These are phyloP conservation scores for Oxyruncus cristatus DNA, from an alignment of 2,113 vertebrate genomes.

Conservation along the genomic window DNA sequence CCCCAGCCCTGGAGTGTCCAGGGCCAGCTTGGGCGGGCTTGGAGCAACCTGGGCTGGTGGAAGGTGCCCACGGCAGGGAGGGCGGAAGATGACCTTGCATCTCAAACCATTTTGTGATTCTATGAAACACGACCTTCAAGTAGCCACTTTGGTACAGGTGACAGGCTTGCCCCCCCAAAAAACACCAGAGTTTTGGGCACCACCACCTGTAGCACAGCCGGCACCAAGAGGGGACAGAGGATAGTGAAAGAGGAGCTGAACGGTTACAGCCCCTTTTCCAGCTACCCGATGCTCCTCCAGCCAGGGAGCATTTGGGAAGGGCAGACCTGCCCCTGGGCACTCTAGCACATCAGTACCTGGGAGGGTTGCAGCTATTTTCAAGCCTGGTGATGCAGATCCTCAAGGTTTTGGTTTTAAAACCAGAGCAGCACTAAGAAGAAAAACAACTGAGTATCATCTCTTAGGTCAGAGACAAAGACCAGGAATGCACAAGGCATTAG, in stretches of 20 bases:
- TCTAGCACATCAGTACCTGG: accelerated
- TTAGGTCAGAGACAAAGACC: not conserved
- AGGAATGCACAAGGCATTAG: not conserved
- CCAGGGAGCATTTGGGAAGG: not conserved
- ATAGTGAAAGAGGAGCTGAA: not conserved
- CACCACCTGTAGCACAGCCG: accelerated
- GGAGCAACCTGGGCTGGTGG: not conserved
- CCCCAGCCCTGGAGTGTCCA: not conserved
- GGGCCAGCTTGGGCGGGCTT: accelerated
- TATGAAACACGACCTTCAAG: accelerated
- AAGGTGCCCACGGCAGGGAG: not conserved
- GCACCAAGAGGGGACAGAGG: not conserved
- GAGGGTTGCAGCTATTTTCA: not conserved
- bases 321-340: not conserved
- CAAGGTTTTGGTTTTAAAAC: not conserved
- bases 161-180: not conserved
- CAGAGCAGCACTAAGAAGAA: not conserved
- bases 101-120: not conserved
- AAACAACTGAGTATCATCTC: not conserved
- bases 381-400: not conserved
- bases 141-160: accelerated
- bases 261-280: not conserved
- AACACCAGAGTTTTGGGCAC: not conserved
- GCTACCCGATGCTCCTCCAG: not conserved
- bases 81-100: not conserved